phyloP scores from a whole-genome alignment of 2,888 invertebrate genomes.

The Mactromeris polynyma region DNA sequence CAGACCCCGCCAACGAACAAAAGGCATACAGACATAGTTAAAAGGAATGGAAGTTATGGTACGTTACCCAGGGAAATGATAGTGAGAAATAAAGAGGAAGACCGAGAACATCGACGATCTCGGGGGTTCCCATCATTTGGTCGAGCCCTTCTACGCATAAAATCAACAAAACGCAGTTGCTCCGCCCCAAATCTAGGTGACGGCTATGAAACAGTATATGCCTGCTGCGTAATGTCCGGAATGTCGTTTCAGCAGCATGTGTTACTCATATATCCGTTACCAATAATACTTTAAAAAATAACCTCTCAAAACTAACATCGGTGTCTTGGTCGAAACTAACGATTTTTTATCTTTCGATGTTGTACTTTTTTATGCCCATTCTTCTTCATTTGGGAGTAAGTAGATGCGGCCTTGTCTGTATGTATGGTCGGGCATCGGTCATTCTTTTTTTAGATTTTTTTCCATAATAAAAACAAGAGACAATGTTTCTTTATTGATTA shows the following conservation, averaged over 20 bases:
- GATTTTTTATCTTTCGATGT: conserved; percentile 1
- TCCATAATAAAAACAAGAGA: too few relatives aligned
- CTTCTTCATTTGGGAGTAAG: neutral
- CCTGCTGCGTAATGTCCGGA: conserved; percentile 55
- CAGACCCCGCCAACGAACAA: conserved; percentile 91
- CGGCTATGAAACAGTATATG: conserved; percentile 63
- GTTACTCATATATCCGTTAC: conserved; percentile 45
- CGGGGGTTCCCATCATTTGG: conserved; percentile 89
- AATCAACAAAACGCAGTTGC: conserved; percentile 91
- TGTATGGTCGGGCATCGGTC: too few relatives aligned
- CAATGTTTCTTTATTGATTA: too few relatives aligned
- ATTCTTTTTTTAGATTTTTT: too few relatives aligned
- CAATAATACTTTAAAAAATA: conserved; percentile 34
- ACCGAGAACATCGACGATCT: conserved; percentile 73
- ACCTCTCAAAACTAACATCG: conserved; percentile 43
- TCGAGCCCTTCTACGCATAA: conserved; percentile 89
- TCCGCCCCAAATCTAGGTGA: conserved; percentile 97
- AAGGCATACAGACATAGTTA: conserved; percentile 60
- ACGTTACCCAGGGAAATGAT: conserved; percentile 83
- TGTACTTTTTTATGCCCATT: neutral
- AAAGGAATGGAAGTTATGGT: conserved; percentile 79
- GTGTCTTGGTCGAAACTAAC: conserved; percentile 54
- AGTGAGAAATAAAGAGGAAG: conserved; percentile 71
- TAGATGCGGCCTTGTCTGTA: too few relatives aligned
- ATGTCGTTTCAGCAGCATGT: conserved; percentile 61